These are phyloP conservation scores for Dusona sp. DNA, from an alignment of 2,888 invertebrate genomes.

Conservation along the genomic window DNA sequence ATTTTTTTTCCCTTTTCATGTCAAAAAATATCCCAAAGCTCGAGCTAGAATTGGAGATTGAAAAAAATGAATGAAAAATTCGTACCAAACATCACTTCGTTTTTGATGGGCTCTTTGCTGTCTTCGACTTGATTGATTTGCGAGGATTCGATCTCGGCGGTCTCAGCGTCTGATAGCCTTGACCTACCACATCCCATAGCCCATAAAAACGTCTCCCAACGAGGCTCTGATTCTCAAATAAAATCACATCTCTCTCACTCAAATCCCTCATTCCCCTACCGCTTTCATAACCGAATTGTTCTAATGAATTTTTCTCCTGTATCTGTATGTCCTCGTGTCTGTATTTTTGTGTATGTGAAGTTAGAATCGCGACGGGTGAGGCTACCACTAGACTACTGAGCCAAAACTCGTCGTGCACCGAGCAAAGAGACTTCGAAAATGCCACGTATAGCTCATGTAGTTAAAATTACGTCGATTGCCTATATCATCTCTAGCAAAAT, in stretches of 20 bases:
- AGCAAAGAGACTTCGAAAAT: slow-evolving; percentile 30
- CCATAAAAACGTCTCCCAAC: slow-evolving; percentile 64
- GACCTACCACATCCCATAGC: slow-evolving; percentile 82
- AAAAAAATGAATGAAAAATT: slow-evolving; percentile 8
- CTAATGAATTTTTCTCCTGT: neutral
- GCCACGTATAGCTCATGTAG: slow-evolving; percentile 48
- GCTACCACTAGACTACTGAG: slow-evolving; percentile 63
- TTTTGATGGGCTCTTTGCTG: slow-evolving; percentile 72
- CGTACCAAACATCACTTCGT: slow-evolving; percentile 80
- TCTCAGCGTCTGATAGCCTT: slow-evolving; percentile 68
- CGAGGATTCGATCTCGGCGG: slow-evolving; percentile 58
- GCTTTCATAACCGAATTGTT: neutral
- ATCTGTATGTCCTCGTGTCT: neutral
- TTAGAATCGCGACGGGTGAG: slow-evolving; percentile 53
- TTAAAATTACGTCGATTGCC: slow-evolving; percentile 66
- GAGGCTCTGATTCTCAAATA: slow-evolving; percentile 47
- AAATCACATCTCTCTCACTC: slow-evolving; percentile 37
- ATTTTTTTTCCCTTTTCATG: slow-evolving; percentile 35
- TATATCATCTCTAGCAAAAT: slow-evolving; percentile 47
- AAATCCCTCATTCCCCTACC: neutral
- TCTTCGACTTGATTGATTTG: slow-evolving; percentile 60
- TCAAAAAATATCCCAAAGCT: slow-evolving; percentile 5
- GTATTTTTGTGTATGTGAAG: slow-evolving; percentile 22
- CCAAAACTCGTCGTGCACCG: slow-evolving; percentile 48
- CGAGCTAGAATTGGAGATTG: neutral